A percentile compares a stretch with the other conserved stretches of the same genome.
Evolutionary conservation across 1,140 invertebrate genomes (phyloP).

Genomic region (Microplitis mediator): DNA sequence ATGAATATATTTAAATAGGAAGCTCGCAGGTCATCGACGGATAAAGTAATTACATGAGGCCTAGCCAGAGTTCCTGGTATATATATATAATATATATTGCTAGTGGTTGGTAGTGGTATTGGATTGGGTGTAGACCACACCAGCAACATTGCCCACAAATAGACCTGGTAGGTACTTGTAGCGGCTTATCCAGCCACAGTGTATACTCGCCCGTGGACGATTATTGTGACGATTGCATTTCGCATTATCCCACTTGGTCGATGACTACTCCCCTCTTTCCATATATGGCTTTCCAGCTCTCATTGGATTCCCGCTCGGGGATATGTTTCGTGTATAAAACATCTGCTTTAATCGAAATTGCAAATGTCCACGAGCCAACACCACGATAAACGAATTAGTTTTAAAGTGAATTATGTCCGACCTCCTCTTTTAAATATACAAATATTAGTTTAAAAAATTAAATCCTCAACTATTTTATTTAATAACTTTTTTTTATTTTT

Average conservation of each 20-base stretch:
- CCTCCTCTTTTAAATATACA: background rate
- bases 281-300: conserved; percentile 18
- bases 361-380: conserved; percentile 23
- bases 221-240: conserved; percentile 52
- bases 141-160: conserved; percentile 5
- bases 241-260: conserved; percentile 10
- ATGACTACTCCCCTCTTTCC: conserved; percentile 13
- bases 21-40: background rate
- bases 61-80: background rate
- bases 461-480: background rate
- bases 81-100: background rate
- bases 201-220: conserved; percentile 39
- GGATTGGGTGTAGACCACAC: background rate
- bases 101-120: background rate
- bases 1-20: background rate
- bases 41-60: conserved; percentile 1
- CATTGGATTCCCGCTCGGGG: conserved; percentile 49
- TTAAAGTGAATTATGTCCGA: background rate
- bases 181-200: conserved; percentile 37
- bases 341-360: conserved; percentile 55
- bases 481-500: background rate
- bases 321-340: conserved; percentile 51
- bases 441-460: no score
- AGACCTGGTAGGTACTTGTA: conserved; percentile 36
- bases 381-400: conserved; percentile 11